Evolutionary conservation across 2,888 invertebrate genomes (phyloP).

Genomic region (Boloria selene): DNA sequence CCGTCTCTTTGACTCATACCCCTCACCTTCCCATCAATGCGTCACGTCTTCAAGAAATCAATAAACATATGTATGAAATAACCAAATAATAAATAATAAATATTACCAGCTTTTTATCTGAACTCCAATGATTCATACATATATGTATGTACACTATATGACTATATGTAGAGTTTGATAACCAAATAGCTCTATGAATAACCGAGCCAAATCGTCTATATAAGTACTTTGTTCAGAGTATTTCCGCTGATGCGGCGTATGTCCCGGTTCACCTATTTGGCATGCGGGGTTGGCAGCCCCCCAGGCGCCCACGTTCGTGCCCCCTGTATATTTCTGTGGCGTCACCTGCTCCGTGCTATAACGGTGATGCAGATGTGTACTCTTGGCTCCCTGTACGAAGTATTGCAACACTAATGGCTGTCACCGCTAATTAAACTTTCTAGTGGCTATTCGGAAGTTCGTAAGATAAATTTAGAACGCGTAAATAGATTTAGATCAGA

Average conservation of each 20-base stretch:
- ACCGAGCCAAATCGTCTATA: too few species aligned
- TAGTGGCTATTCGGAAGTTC: slow-evolving; percentile 41
- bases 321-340: slow-evolving; percentile 61
- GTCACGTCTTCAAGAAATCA: too few species aligned
- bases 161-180: too few species aligned
- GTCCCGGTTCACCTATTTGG: slow-evolving; percentile 64
- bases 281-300: slow-evolving; percentile 62
- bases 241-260: slow-evolving; percentile 26
- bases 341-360: slow-evolving; percentile 55
- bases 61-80: too few species aligned
- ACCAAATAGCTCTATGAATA: not conserved
- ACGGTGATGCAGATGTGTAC: slow-evolving; percentile 44
- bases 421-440: slow-evolving; percentile 55
- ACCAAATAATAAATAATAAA: too few species aligned
- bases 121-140: too few species aligned
- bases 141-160: too few species aligned
- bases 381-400: slow-evolving; percentile 57
- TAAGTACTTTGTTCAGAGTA: slow-evolving; percentile 8
- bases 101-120: too few species aligned
- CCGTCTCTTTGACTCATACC: too few species aligned
- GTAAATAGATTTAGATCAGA: not conserved
- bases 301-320: slow-evolving; percentile 55
- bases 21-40: too few species aligned
- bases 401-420: slow-evolving; percentile 60
- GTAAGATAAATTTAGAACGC: slow-evolving; percentile 27